Conservation (phyloP, 2,888 invertebrate species). For the Elgonia sp. region DNA sequence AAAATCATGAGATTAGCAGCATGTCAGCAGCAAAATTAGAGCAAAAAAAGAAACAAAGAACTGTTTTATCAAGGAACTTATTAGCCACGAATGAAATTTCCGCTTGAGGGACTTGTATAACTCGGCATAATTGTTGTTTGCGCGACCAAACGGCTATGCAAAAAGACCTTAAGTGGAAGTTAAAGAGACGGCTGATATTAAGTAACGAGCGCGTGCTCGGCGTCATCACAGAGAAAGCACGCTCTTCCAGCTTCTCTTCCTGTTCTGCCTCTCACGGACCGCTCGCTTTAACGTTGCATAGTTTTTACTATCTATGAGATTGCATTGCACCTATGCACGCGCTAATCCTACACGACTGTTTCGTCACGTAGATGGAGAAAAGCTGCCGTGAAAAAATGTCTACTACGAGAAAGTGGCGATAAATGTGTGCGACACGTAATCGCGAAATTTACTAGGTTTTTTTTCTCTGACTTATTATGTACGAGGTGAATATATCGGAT, state of each 20-base stretch:
- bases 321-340: slow-evolving; percentile 33
- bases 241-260: slow-evolving; percentile 78
- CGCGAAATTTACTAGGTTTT: slow-evolving; percentile 20
- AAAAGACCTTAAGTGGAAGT: slow-evolving; percentile 68
- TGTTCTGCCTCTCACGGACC: slow-evolving; percentile 72
- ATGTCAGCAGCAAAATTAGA: neutral
- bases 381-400: slow-evolving; percentile 50
- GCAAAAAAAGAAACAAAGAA: neutral
- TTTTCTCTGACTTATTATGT: neutral
- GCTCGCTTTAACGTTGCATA: slow-evolving; percentile 35
- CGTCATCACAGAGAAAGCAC: slow-evolving; percentile 79
- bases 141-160: slow-evolving; percentile 27
- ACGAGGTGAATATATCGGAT: neutral
- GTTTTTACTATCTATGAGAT: slow-evolving; percentile 77
- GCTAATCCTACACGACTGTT: slow-evolving; percentile 39
- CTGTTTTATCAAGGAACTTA: neutral
- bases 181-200: slow-evolving; percentile 60
- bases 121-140: slow-evolving; percentile 50
- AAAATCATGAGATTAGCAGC: slow-evolving; percentile 11
- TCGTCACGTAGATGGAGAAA: slow-evolving; percentile 60
- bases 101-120: slow-evolving; percentile 8
- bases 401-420: slow-evolving; percentile 60
- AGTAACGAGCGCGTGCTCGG: slow-evolving; percentile 67
- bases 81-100: neutral
- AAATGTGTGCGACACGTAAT: slow-evolving; percentile 54